Evolutionary conservation across 2,888 invertebrate genomes (phyloP).

Genomic region (Noctua pronuba): DNA sequence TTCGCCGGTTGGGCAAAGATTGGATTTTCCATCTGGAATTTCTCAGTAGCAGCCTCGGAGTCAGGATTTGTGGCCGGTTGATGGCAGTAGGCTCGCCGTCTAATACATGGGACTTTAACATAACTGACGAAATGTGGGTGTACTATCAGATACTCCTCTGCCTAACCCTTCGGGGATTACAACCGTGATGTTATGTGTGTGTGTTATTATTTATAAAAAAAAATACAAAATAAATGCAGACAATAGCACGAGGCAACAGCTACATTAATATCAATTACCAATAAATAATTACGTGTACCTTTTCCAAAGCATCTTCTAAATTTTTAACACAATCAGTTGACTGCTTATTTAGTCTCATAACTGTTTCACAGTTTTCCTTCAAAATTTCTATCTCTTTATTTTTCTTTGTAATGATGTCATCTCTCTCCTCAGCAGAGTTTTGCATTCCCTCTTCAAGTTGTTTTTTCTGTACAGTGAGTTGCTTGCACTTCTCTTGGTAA

Average conservation of each 20-base stretch:
- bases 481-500: conserved; percentile 92
- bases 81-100: no score
- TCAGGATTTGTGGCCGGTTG: no score
- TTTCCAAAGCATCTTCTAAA: conserved; percentile 89
- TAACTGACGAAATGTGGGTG: no score
- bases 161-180: no score
- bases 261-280: background rate
- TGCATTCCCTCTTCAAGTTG: conserved; percentile 83
- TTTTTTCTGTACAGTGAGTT: conserved; percentile 87
- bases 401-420: conserved; percentile 76
- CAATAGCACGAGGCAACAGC: no score
- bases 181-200: no score
- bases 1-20: no score
- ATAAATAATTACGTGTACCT: conserved; percentile 78
- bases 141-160: no score
- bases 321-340: conserved; percentile 91
- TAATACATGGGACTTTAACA: no score
- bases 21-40: no score
- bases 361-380: conserved; percentile 87
- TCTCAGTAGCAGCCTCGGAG: no score
- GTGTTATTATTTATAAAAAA: background rate
- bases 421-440: conserved; percentile 72
- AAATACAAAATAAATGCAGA: background rate
- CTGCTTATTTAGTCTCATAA: conserved; percentile 89
- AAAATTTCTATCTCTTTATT: conserved; percentile 84